These are phyloP conservation scores for Harpagifer antarcticus DNA, from an alignment of 2,797 vertebrate genomes.

Conservation along the genomic window DNA sequence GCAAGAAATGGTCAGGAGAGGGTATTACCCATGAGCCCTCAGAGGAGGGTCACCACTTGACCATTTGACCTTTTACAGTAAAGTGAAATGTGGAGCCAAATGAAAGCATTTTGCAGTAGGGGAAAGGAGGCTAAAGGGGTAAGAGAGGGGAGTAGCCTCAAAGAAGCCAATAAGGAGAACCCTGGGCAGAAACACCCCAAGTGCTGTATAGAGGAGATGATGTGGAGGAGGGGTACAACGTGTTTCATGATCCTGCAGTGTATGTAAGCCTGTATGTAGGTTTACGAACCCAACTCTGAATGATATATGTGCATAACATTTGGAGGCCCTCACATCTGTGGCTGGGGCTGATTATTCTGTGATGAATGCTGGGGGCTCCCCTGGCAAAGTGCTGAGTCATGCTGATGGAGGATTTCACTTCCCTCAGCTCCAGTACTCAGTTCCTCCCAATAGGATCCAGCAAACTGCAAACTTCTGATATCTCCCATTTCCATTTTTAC, in stretches of 20 bases:
- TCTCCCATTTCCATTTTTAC: background rate
- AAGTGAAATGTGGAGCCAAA: slow-evolving; percentile 1
- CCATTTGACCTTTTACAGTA: slow-evolving; percentile 22
- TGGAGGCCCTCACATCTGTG: slow-evolving; percentile 38
- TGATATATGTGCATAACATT: slow-evolving; percentile 37
- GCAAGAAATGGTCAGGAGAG: slow-evolving; percentile 20
- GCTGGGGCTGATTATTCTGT: slow-evolving; percentile 17
- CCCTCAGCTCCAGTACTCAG: slow-evolving; percentile 7
- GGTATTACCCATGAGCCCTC: background rate
- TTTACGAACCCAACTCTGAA: background rate
- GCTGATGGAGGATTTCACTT: slow-evolving; percentile 66
- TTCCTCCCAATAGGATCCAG: slow-evolving; percentile 34
- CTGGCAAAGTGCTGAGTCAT: slow-evolving; percentile 73
- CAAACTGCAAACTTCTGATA: slow-evolving; percentile 19
- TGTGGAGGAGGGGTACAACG: background rate
- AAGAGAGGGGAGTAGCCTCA: slow-evolving; percentile 23
- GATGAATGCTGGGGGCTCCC: slow-evolving; percentile 39
- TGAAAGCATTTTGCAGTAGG: slow-evolving; percentile 10
- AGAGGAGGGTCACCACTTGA: slow-evolving; percentile 25
- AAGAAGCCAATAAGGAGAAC: slow-evolving; percentile 61
- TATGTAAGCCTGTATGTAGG: background rate
- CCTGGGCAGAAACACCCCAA: slow-evolving; percentile 43
- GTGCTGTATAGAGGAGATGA: background rate
- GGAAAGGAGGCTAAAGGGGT: background rate
- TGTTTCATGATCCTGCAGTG: slow-evolving; percentile 12